These are phyloP conservation scores for Drosophila longiperda DNA, from an alignment of 2,888 invertebrate species.

Conservation along the genomic window DNA sequence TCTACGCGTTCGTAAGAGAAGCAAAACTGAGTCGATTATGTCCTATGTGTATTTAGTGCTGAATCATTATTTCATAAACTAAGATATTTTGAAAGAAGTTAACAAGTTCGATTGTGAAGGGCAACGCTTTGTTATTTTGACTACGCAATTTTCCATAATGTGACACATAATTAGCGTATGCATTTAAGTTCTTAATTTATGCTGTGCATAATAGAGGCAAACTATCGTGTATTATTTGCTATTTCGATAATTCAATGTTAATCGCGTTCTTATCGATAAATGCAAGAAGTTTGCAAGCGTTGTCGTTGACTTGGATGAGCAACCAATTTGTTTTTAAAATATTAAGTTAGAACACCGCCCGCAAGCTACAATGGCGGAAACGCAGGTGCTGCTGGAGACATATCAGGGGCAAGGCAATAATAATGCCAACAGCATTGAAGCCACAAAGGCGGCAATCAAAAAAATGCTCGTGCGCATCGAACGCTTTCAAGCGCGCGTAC, in stretches of 20 bases:
- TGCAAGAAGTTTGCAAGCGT: constrained; percentile 39
- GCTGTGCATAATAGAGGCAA: neutral
- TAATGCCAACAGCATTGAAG: constrained; percentile 49
- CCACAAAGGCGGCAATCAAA: constrained; percentile 77
- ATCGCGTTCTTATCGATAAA: constrained; percentile 35
- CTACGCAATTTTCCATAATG: neutral
- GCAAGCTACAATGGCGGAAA: constrained; percentile 18
- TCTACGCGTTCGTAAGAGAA: neutral
- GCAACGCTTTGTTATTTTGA: neutral
- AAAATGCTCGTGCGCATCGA: constrained; percentile 81
- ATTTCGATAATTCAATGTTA: neutral
- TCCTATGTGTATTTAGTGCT: neutral
- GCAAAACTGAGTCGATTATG: neutral
- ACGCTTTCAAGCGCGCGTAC: constrained; percentile 82
- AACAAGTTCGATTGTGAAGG: neutral
- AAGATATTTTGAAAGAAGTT: neutral
- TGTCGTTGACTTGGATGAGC: constrained; percentile 51
- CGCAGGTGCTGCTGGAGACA: constrained; percentile 37
- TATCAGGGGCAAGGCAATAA: constrained; percentile 38
- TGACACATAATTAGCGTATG: neutral
- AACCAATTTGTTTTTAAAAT: neutral
- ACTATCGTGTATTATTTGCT: neutral
- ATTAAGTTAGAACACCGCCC: neutral
- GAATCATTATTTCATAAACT: neutral
- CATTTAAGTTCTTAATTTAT: neutral